A percentile compares a stretch with the other conserved stretches of the same genome.
phyloP scores from a whole-genome alignment of 2,888 invertebrate genomes.

The Choristoneura rosaceana region DNA sequence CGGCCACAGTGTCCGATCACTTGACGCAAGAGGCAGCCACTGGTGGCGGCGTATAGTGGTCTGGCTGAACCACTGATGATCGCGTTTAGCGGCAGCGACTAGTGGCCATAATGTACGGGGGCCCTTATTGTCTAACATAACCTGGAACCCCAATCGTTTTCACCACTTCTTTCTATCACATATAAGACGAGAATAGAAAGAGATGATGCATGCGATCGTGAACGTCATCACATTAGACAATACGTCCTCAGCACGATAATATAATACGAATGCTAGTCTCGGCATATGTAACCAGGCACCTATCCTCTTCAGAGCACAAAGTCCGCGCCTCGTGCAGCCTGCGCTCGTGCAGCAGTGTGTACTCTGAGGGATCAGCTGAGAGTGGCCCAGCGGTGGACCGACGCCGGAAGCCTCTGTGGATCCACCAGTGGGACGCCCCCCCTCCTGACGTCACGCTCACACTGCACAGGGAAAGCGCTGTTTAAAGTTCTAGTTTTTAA shows the following conservation, averaged over 20 bases:
- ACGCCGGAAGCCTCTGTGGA: conserved; percentile 61
- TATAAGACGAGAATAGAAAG: background rate
- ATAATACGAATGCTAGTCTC: background rate
- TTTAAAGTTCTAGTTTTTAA: conserved; percentile 47
- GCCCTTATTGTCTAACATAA: no score
- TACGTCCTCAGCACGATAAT: no score
- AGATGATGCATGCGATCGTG: background rate
- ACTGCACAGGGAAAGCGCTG: conserved; percentile 75
- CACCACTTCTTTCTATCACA: no score
- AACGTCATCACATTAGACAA: no score
- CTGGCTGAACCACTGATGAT: no score
- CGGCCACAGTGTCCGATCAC: no score
- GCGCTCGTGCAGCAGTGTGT: conserved; percentile 76
- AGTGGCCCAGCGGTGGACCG: conserved; percentile 62
- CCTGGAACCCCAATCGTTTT: no score
- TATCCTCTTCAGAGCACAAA: conserved; percentile 65
- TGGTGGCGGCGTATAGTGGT: no score
- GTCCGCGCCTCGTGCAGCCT: conserved; percentile 73
- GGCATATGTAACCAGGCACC: background rate
- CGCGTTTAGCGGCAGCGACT: no score
- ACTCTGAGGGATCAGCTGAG: conserved; percentile 72
- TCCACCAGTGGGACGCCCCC: conserved; percentile 68
- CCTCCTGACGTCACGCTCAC: conserved; percentile 79
- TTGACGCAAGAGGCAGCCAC: no score
- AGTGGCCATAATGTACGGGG: no score